Percentiles rank a stretch among this genome's conserved stretches.
Conservation (phyloP, 1,140 invertebrate species). For the Metopolophium dirhodum region DNA sequence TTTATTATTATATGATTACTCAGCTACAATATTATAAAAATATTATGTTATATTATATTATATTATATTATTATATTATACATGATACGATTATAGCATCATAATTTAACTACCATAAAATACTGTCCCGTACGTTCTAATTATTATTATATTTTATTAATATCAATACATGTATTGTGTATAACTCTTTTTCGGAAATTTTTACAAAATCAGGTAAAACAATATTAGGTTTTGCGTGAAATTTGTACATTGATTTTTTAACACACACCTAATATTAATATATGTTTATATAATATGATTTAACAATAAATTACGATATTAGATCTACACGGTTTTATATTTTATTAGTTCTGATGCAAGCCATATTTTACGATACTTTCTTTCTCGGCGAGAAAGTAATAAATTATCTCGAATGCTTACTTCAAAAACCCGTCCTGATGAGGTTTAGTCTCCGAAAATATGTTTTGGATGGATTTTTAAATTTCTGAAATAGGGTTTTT, state of each 20-base stretch:
- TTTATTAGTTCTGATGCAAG: neutral
- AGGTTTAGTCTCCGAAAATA: neutral
- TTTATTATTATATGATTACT: neutral
- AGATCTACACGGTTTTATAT: neutral
- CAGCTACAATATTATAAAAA: neutral
- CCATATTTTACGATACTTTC: neutral
- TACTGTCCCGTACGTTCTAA: neutral
- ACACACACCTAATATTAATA: neutral
- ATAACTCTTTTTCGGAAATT: neutral
- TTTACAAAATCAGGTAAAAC: neutral
- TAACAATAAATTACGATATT: slow-evolving; percentile 22
- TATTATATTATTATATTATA: neutral
- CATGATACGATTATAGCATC: neutral
- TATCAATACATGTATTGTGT: neutral
- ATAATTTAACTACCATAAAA: neutral
- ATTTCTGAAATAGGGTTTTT: neutral
- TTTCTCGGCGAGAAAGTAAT: neutral
- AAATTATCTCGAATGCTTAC: neutral
- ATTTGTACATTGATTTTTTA: neutral
- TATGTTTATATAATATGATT: neutral
- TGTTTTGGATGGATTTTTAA: neutral
- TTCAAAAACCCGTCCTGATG: neutral
- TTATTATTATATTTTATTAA: slow-evolving; percentile 4
- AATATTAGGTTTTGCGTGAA: neutral
- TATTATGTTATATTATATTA: neutral